A percentile compares a stretch with the other conserved stretches of the same genome.
Evolutionary conservation across 2,888 invertebrate species (phyloP).

Genomic region (Notodonta ziczac): DNA sequence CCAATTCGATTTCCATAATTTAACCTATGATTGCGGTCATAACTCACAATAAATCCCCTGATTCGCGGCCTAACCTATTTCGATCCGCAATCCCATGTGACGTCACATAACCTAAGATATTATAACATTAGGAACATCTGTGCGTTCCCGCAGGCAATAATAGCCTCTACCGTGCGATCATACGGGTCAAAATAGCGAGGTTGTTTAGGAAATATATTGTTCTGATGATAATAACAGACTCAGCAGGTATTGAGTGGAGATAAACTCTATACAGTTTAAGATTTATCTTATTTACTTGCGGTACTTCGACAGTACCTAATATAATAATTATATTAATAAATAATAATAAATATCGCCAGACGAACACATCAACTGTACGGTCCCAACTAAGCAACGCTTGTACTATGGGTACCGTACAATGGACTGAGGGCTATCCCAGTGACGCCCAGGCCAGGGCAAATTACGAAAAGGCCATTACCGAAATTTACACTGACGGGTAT

Average conservation of each 20-base stretch:
- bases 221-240: neutral
- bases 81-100: neutral
- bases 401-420: too few relatives aligned
- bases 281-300: neutral
- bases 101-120: neutral
- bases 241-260: slow-evolving; percentile 1
- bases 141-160: neutral
- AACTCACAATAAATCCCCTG: neutral
- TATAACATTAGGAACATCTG: slow-evolving; percentile 1
- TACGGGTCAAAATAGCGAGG: neutral
- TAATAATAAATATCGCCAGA: too few relatives aligned
- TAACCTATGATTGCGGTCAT: neutral
- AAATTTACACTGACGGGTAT: too few relatives aligned
- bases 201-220: neutral
- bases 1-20: neutral
- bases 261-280: neutral
- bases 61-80: neutral
- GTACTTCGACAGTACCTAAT: too few relatives aligned
- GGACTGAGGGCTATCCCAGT: too few relatives aligned
- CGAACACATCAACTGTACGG: too few relatives aligned
- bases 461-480: too few relatives aligned
- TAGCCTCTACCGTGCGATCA: neutral
- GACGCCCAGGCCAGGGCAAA: too few relatives aligned
- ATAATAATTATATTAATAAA: too few relatives aligned
- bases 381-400: too few relatives aligned